A percentile compares a stretch with the other conserved stretches of the same genome.
phyloP scores from a whole-genome alignment of 1,140 invertebrate species.

The Neelides sp. region DNA sequence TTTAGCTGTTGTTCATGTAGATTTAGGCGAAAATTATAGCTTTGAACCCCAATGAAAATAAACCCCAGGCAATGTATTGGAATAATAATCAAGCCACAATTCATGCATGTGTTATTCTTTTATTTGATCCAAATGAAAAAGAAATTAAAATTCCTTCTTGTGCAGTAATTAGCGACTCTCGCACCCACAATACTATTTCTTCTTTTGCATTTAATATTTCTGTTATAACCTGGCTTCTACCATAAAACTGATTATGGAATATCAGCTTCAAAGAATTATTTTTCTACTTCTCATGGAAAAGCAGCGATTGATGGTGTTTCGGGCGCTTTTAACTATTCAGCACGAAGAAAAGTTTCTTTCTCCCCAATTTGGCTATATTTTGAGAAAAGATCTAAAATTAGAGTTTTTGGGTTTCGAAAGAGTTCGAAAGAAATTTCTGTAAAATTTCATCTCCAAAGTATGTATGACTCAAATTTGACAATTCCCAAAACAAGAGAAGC shows the following conservation, averaged over 20 bases:
- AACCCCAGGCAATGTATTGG: slow-evolving; percentile 25
- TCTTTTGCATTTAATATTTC: slow-evolving; percentile 6
- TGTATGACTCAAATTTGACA: neutral
- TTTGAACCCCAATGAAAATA: slow-evolving; percentile 23
- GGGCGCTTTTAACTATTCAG: slow-evolving; percentile 17
- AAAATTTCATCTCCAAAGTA: neutral
- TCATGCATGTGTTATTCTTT: slow-evolving; percentile 24
- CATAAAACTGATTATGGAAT: slow-evolving; percentile 27
- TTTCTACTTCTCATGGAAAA: slow-evolving; percentile 34
- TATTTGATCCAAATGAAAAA: too few species aligned
- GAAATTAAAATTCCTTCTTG: neutral
- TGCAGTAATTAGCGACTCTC: slow-evolving; percentile 11
- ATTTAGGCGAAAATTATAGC: slow-evolving; percentile 31
- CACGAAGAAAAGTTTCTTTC: neutral
- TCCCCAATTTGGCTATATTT: neutral
- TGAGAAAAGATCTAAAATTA: slow-evolving; percentile 1
- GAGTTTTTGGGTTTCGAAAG: too few species aligned
- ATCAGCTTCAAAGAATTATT: slow-evolving; percentile 32
- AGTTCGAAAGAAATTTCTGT: neutral
- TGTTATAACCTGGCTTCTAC: neutral
- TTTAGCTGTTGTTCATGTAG: slow-evolving; percentile 16
- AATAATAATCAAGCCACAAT: slow-evolving; percentile 27
- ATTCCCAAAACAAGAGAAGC: too few species aligned
- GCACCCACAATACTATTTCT: slow-evolving; percentile 1
- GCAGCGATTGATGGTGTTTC: slow-evolving; percentile 31